These are phyloP conservation scores for Stegostoma tigrinum DNA, from an alignment of 2,113 vertebrate genomes.

Conservation along the genomic window DNA sequence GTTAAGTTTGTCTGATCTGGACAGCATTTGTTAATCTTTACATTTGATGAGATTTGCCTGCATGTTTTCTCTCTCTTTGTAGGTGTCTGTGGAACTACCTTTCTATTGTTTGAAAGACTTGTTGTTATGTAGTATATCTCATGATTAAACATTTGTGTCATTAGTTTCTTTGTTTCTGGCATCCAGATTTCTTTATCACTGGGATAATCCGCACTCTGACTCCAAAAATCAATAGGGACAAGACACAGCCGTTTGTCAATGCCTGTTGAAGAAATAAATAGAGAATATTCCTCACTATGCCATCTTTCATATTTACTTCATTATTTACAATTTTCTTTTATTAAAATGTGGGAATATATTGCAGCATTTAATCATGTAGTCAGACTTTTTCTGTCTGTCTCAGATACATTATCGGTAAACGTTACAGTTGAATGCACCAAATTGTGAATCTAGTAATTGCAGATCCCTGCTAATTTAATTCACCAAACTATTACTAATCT, in stretches of 20 bases:
- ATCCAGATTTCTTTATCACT: constrained; percentile 35
- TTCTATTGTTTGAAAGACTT: constrained; percentile 34
- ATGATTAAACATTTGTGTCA: constrained; percentile 23
- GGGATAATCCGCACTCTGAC: constrained; percentile 32
- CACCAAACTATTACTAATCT: constrained; percentile 34
- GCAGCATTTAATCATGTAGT: background rate
- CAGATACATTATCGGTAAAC: background rate
- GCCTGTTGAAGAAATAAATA: background rate
- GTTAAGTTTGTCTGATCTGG: constrained; percentile 17
- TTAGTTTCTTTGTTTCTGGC: constrained; percentile 34
- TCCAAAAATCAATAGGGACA: constrained; percentile 32
- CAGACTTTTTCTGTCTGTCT: background rate
- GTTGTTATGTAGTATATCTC: constrained; percentile 28
- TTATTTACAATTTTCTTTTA: background rate
- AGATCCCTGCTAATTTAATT: constrained; percentile 35
- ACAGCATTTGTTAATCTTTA: constrained; percentile 33
- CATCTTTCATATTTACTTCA: constrained; percentile 7
- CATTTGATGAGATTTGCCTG: constrained; percentile 19
- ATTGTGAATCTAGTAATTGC: constrained; percentile 33
- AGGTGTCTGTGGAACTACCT: constrained; percentile 27
- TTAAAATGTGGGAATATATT: background rate
- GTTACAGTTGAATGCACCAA: constrained; percentile 34
- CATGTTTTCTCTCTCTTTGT: background rate
- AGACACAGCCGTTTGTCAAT: constrained; percentile 31
- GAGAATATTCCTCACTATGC: constrained; percentile 33